These are phyloP conservation scores for Cinara cedri DNA, from an alignment of 2,888 invertebrate species.

Conservation along the genomic window DNA sequence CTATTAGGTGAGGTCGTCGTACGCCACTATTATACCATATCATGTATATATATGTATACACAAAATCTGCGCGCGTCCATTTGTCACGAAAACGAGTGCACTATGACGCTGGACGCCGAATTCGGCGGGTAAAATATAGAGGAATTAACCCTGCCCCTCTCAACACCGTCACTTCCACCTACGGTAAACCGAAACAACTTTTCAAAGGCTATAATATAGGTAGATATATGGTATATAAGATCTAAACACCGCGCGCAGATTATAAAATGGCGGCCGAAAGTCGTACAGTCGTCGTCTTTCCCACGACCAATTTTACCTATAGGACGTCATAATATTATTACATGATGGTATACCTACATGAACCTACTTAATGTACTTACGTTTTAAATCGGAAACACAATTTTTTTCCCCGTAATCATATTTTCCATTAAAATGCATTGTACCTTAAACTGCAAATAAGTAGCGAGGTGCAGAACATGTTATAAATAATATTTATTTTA, in stretches of 20 bases:
- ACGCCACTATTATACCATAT: no score
- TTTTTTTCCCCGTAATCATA: no score
- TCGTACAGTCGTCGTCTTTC: neutral
- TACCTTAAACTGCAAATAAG: no score
- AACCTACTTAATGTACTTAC: no score
- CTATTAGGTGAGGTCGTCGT: constrained; percentile 1
- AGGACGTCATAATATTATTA: no score
- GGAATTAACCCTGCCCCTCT: constrained; percentile 18
- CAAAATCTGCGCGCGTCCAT: constrained; percentile 35
- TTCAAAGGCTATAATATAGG: constrained; percentile 8
- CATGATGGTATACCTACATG: no score
- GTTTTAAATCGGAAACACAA: no score
- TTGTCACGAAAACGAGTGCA: constrained; percentile 39
- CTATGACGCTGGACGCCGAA: constrained; percentile 13
- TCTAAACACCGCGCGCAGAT: constrained; percentile 3
- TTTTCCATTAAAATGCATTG: no score
- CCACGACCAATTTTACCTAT: neutral
- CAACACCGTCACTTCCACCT: no score
- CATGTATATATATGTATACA: no score
- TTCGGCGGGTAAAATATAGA: neutral
- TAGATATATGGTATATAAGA: neutral
- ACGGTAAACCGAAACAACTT: neutral
- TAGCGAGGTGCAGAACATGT: no score
- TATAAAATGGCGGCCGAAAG: neutral
- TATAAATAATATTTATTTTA: no score